phyloP scores from a whole-genome alignment of 2,113 vertebrate species.

The Symphodus melops region DNA sequence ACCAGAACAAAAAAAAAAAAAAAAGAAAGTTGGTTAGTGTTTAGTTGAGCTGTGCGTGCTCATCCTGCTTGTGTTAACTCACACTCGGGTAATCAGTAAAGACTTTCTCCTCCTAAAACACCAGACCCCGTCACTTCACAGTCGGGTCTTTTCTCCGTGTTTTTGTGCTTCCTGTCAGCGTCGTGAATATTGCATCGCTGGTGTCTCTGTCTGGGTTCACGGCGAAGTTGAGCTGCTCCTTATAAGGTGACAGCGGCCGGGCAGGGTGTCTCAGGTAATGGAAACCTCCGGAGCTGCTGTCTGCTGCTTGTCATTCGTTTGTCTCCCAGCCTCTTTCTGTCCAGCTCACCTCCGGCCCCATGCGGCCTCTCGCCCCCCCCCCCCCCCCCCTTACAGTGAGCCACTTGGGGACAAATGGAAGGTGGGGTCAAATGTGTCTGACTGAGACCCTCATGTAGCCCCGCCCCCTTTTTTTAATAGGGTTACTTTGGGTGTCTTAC shows the following conservation, averaged over 20 bases:
- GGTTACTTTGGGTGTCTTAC: too few species aligned
- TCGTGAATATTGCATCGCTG: constrained; percentile 69
- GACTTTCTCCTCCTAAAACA: not conserved
- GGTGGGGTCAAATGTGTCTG: too few species aligned
- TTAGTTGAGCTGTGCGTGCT: constrained; percentile 18
- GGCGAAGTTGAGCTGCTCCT: constrained; percentile 69
- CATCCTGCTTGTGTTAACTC: too few species aligned
- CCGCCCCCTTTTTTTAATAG: too few species aligned
- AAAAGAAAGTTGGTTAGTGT: constrained; percentile 7
- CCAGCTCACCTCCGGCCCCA: constrained; percentile 53
- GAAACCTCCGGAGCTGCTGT: constrained; percentile 74
- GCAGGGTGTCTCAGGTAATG: constrained; percentile 72
- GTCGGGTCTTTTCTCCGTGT: constrained; percentile 15
- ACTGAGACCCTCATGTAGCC: too few species aligned
- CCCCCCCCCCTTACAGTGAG: constrained; percentile 18
- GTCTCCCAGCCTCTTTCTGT: constrained; percentile 53
- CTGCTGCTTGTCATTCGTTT: constrained; percentile 70
- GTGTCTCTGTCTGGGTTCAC: constrained; percentile 67
- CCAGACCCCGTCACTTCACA: too few species aligned
- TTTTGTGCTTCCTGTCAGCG: constrained; percentile 42
- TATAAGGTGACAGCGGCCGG: constrained; percentile 74
- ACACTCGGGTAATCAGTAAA: constrained; percentile 49
- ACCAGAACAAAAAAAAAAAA: constrained; percentile 13
- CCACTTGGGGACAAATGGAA: not conserved
- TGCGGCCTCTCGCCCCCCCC: constrained; percentile 37